Evolutionary conservation across 2,113 vertebrate genomes (phyloP).

Genomic region (Prunella himalayana): DNA sequence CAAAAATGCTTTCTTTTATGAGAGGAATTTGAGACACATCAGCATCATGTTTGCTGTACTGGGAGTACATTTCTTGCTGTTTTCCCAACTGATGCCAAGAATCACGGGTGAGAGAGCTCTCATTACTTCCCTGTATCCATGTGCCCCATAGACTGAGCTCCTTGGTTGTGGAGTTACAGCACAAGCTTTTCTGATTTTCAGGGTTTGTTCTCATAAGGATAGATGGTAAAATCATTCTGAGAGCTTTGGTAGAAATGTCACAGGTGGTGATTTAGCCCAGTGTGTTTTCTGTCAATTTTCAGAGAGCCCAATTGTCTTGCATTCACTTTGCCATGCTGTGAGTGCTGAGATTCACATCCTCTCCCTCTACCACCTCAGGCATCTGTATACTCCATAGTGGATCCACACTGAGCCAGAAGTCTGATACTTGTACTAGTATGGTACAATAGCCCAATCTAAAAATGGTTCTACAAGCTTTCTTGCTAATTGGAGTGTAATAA

Average conservation of each 20-base stretch:
- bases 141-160: accelerated
- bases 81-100: neutral
- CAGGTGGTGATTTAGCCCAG: too few relatives aligned
- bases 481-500: neutral
- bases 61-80: neutral
- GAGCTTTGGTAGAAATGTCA: neutral
- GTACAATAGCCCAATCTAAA: neutral
- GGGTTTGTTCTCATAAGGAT: neutral
- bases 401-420: neutral
- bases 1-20: neutral
- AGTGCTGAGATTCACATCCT: neutral
- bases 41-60: neutral
- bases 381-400: neutral
- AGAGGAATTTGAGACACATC: neutral
- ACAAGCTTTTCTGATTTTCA: neutral
- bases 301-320: accelerated
- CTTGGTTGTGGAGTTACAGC: neutral
- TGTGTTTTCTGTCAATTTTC: neutral
- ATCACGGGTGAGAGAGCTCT: neutral
- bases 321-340: neutral
- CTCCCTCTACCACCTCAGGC: accelerated
- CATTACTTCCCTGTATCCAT: accelerated
- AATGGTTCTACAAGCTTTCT: neutral
- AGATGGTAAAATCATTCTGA: neutral
- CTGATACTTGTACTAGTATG: neutral